Conservation (phyloP, 2,888 invertebrate genomes). For the Spatulosminthurus flaviceps region DNA sequence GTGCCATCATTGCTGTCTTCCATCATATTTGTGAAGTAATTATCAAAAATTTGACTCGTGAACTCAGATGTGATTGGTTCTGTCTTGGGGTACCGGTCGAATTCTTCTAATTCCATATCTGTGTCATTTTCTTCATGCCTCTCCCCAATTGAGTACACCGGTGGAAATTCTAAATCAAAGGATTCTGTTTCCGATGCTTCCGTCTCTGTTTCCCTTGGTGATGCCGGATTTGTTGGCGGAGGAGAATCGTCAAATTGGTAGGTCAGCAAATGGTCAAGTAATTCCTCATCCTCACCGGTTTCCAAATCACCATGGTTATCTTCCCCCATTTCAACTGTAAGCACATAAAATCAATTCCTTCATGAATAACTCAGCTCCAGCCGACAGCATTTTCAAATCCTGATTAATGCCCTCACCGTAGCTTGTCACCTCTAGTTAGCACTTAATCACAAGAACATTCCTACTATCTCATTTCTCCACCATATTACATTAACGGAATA, state of each 20-base stretch:
- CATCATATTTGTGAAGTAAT: conserved; percentile 36
- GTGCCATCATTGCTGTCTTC: conserved; percentile 14
- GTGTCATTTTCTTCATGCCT: conserved; percentile 40
- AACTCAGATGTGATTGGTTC: conserved; percentile 48
- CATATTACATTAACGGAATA: background rate
- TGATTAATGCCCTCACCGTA: no score
- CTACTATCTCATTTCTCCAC: background rate
- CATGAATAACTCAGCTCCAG: no score
- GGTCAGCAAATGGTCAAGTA: conserved; percentile 57
- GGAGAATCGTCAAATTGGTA: conserved; percentile 56
- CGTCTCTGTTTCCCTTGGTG: conserved; percentile 54
- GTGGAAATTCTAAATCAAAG: conserved; percentile 50
- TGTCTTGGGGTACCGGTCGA: conserved; percentile 41
- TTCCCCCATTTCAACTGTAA: conserved; percentile 35
- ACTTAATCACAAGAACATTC: background rate
- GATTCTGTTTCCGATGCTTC: conserved; percentile 35
- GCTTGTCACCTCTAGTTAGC: background rate
- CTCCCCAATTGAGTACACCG: conserved; percentile 48
- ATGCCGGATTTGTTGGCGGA: conserved; percentile 63
- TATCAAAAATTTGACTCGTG: conserved; percentile 45
- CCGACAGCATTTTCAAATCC: no score
- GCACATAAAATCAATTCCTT: background rate
- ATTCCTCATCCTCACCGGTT: conserved; percentile 53
- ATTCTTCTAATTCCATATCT: conserved; percentile 51
- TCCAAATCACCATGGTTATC: conserved; percentile 34